Percentiles rank a stretch among this genome's conserved stretches.
These are phyloP conservation scores for Mnemiopsis leidyi DNA, from an alignment of 37 sponge, comb jelly and placozoan species.

Conservation along the genomic window DNA sequence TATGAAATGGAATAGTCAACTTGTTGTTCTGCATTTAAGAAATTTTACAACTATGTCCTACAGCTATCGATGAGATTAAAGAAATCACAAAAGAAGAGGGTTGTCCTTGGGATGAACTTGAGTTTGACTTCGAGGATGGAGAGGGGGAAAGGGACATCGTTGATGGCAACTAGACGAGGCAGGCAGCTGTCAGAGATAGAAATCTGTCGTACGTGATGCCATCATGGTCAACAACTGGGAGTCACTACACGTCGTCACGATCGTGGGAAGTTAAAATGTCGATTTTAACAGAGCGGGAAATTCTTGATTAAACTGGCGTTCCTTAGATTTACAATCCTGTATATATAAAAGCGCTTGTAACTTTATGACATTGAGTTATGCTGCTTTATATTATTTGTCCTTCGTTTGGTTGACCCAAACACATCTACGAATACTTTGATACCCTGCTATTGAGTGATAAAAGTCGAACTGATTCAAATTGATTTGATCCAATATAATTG, in stretches of 20 bases:
- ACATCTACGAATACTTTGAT: too few species aligned
- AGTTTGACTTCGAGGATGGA: constrained; percentile 46
- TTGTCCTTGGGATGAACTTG: constrained; percentile 55
- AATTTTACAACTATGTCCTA: too few species aligned
- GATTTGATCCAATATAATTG: background rate
- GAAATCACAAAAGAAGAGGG: constrained; percentile 63
- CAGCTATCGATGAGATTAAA: constrained; percentile 65
- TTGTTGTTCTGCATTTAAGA: too few species aligned
- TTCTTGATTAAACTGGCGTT: background rate
- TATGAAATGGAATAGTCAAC: too few species aligned
- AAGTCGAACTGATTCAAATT: background rate
- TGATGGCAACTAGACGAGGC: background rate
- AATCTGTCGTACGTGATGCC: background rate
- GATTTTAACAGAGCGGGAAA: background rate
- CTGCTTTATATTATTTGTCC: background rate
- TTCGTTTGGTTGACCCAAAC: background rate
- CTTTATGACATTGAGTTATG: too few species aligned
- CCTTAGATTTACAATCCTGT: background rate
- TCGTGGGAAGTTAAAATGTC: background rate
- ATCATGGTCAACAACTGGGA: background rate
- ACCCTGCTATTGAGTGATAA: background rate
- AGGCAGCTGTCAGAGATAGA: background rate
- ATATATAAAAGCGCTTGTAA: too few species aligned
- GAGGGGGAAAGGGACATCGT: constrained; percentile 21
- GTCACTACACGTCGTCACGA: too few species aligned